Evolutionary conservation across 2,888 invertebrate genomes (phyloP), one percentile per base, ranked within the genome.

Genomic region (Tigriopus californicus): DNA sequence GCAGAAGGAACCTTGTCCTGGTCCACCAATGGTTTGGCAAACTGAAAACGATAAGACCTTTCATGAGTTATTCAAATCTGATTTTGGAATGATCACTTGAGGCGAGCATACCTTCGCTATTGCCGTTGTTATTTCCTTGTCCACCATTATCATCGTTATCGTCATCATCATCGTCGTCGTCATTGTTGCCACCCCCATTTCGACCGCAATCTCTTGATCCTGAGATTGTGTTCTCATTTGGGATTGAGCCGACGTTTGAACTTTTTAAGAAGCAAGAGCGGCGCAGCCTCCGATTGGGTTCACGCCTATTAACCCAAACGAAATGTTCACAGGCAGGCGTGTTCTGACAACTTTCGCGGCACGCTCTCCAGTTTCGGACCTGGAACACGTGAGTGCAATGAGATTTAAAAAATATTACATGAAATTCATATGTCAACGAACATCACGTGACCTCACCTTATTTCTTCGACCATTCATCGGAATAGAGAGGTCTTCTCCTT

Each of bases 221-320:
- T 8, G 54, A 54, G 8, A 54, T 41, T 11, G 40, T 6, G 11
- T 15, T n/a, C 10, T 15, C 18, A 54, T 54, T 40, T 1, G 54
- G 40, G n/a, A n/a, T 15, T 18, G 33, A 25, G n/a, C 20, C 54
- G 11, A 41, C 41, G 10, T 54, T 54, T 18, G n/a, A 8, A 40
- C 54, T 54, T 24, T 15, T 54, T 18, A 54, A 41, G 18, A 13
- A 40, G 22, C 54, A 54, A 20, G 54, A 33, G 11, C 41, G 15
- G 6, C 54, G 33, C 6, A 41, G 41, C 15, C 54, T 25, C n/a
- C 54, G 54, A 54, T 54, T 54, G 41, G 41, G 54, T 8, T 40
- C 41, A 41, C 20, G 18, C 6, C 54, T 8, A 1, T 8, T 15
- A n/a, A 15, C 54, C 40, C 40, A 54, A 41, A 41, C 42, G 40